Evolutionary conservation across 2,113 vertebrate species (phyloP), one percentile per base, ranked within the genome.

Genomic region (Odontesthes bonariensis): DNA sequence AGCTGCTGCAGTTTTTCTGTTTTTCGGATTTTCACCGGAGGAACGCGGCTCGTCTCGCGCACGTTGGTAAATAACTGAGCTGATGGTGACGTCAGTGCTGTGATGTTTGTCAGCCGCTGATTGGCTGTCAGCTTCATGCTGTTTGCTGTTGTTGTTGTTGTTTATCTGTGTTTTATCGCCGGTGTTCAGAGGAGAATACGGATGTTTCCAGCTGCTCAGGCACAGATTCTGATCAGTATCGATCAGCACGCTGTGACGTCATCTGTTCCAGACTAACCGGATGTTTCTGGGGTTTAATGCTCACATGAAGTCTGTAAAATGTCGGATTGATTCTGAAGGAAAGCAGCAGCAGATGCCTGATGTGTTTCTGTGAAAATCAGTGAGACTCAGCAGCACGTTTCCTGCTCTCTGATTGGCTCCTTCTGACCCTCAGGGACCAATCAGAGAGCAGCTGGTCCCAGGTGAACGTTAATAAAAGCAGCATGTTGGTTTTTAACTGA

Each of bases 1-100:
- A 54, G 20, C 65, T 55, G 27, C 22, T 63, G 51, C 60, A 77
- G 75, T 67, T 77, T 1, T 11, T 59, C 52, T 47, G 23, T 27
- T 72, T 35, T 33, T 35, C 6, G 16, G 42, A 6, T 35, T 54
- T 57, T 51, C 55, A 46, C 11, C 16, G 16, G 27, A 16, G 61
- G 54, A 57, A 40, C 55, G 23, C 12, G 27, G 23, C n/a, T n/a
- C 16, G 5, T 55, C 54, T 12, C 19, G 23, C 42, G 38, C 35
- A 11, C 52, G 32, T 17, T 31, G 20, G 49, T 47, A 35, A 54
- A 55, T 62, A 27, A 16, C n/a, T 16, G 13, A 3, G 51, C 8
- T 42, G 23, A 1, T 17, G 46, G 38, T 60, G 73, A 67, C 63
- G 73, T 46, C 47, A 33, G 20, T 38, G 71, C 11, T 20, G 6